Evolutionary conservation across 2,888 invertebrate genomes (phyloP), one percentile per base, ranked within the genome.

Genomic region (Drosophila neutralis): DNA sequence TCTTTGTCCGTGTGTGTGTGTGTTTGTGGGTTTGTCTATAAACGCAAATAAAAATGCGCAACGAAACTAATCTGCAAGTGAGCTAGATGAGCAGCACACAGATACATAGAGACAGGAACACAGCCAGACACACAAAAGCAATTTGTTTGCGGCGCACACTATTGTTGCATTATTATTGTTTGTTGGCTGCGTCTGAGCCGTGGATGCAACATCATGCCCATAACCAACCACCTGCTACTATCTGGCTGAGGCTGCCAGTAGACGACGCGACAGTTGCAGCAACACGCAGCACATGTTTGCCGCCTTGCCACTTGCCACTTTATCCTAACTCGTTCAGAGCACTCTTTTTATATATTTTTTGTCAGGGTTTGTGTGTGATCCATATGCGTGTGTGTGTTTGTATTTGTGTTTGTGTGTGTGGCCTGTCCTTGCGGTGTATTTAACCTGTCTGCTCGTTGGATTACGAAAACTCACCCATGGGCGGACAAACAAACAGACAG

Each of bases 361-460:
- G n/a, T 40, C 13, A 45, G 15, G 4, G 15, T 27, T 31, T 53
- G 31, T 27, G 45, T 48, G 42, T 56, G 33, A 5, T 51, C 21
- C 24, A 18, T 53, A 35, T 60, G 45, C 53, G 51, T 38, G 18
- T 42, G n/a, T 62, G 58, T 58, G 42, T 35, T 45, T 60, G 53
- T 58, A 52, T 60, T 40, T 60, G 45, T 58, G 42, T 56, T 58
- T 59, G 53, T 60, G 70, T 75, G 69, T 62, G 68, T 83, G 69
- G 87, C 70, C 80, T 85, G 89, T 90, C 90, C 89, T 91, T 91
- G 92, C 82, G 91, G 91, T 85, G 89, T 90, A 91, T 90, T 91
- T 91, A 91, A 91, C 91, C 89, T 91, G 92, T 91, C 91, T 91
- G 90, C 89, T 82, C 76, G 91, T 80, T 84, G 91, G 91, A 91